Evolutionary conservation across 2,797 vertebrate species (phyloP), one percentile per base, ranked within the genome.

Genomic region (Falco rusticolus): DNA sequence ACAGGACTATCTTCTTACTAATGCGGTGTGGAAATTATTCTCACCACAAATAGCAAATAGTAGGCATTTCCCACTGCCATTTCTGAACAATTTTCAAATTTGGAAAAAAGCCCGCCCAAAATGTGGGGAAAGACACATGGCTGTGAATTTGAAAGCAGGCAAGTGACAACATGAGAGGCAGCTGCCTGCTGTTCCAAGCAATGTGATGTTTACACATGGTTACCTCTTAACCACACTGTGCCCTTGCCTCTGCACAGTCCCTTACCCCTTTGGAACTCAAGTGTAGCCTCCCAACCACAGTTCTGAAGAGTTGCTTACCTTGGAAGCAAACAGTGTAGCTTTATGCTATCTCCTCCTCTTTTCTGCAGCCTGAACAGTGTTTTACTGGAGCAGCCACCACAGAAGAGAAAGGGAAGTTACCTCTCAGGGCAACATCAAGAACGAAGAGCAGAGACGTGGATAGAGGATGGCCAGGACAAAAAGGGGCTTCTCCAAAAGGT

Each of bases 71-170:
- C 54, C 41, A 1, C 33, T 77, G 26, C 43, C 4, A 2, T 19
- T 93, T 66, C 71, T 8, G 1, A 54, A 47, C 5, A n/a, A 19
- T 45, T 48, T 60, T 34, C 34, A 47, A 33, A 48, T 34, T 20
- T 25, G 11, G 16, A 1, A 3, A 2, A 71, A 66, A 4, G 0
- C 8, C 19, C 11, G 19, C 29, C 15, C 37, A 48, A 48, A 39
- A 3, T 0, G 0, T 9, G 24, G 24, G 13, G 21, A 69, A 61
- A 63, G n/a, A 29, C 31, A 8, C 4, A 10, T 11, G 33, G 5
- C 18, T 34, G 8, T 21, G 29, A 11, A 63, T 54, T 4, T 63
- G 28, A 53, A 51, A 45, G 45, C 47, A 60, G 37, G 17, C 69
- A n/a, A 78, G 18, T 18, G 51, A 37, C 41, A 51, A 21, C 11